Conservation (phyloP, 2,888 invertebrate genomes). For the Lamproptera curius region DNA sequence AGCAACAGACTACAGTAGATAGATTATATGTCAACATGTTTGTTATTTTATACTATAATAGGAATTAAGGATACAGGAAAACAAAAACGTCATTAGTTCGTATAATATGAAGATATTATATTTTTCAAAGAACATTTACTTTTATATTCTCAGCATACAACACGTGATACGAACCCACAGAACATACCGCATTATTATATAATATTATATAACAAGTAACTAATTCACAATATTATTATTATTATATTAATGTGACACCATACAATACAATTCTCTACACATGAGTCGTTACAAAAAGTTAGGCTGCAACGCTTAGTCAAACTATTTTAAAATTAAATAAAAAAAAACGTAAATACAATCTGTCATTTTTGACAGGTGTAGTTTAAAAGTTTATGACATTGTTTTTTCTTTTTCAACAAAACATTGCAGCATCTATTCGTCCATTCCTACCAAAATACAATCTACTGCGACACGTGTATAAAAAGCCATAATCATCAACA, state of each 20-base stretch:
- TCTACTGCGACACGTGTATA: constrained; percentile 65
- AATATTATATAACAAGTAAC: constrained; percentile 73
- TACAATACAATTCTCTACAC: constrained; percentile 57
- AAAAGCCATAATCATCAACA: constrained; percentile 61
- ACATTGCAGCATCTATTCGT: constrained; percentile 55
- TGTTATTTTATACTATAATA: too few relatives aligned
- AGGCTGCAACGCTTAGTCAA: constrained; percentile 51
- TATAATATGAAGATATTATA: constrained; percentile 73
- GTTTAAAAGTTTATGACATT: constrained; percentile 25
- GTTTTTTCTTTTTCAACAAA: constrained; percentile 35
- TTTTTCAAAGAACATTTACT: constrained; percentile 76
- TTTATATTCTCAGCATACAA: constrained; percentile 68
- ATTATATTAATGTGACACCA: constrained; percentile 64
- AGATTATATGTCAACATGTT: too few relatives aligned
- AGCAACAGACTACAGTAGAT: too few relatives aligned
- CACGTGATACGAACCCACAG: constrained; percentile 64
- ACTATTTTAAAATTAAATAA: constrained; percentile 20
- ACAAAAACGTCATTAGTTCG: constrained; percentile 32
- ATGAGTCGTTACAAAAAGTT: constrained; percentile 62
- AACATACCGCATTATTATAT: constrained; percentile 52
- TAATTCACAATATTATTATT: constrained; percentile 57
- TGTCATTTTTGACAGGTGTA: constrained; percentile 27
- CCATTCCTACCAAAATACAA: constrained; percentile 61
- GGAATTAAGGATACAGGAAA: constrained; percentile 30
- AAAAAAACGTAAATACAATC: constrained; percentile 20